Evolutionary conservation across 2,113 vertebrate genomes (phyloP), one percentile per base, ranked within the genome.

Genomic region (Aix galericulata): DNA sequence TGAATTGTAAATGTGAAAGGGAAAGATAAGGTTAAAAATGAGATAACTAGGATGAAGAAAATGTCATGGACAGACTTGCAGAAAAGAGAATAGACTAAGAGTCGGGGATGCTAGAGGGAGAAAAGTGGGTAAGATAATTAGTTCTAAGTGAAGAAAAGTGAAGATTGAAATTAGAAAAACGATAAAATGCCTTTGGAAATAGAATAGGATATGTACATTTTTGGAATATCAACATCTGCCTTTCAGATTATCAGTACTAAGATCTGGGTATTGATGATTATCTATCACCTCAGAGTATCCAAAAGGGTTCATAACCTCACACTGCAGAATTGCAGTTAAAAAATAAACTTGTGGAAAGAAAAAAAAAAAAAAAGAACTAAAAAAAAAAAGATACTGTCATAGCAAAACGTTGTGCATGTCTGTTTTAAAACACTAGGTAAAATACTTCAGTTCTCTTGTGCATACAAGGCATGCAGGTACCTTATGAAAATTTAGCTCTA

Each of bases 21-120:
- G 55, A 91, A 93, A 89, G 78, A 72, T 82, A 93, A 94, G 22
- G n/a, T 90, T 80, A 85, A 93, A 95, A 90, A 74, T 71, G 1
- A 77, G 85, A 66, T 91, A 53, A 79, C 86, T 81, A 56, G 13
- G 20, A 66, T 89, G 50, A 88, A 34, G 40, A 93, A 88, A 83
- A 86, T 67, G 32, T 81, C 56, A 67, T 3, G 6, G 48, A 11
- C 66, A 85, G 68, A 53, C 7, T 26, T 90, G 64, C 5, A 55
- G 82, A 69, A 89, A 60, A 77, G 34, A 79, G 7, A 76, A 53
- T 26, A 68, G n/a, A 32, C 13, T 38, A n/a, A 44, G 25, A 80
- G 40, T 85, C 26, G 3, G 16, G 29, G 9, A 8, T 89, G 68
- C 48, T 31, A 80, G n/a, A 80, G 44, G 22, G 64, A 86, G 46